phyloP scores from a whole-genome alignment of 2,113 vertebrate species.

The Nesogale talazaci region DNA sequence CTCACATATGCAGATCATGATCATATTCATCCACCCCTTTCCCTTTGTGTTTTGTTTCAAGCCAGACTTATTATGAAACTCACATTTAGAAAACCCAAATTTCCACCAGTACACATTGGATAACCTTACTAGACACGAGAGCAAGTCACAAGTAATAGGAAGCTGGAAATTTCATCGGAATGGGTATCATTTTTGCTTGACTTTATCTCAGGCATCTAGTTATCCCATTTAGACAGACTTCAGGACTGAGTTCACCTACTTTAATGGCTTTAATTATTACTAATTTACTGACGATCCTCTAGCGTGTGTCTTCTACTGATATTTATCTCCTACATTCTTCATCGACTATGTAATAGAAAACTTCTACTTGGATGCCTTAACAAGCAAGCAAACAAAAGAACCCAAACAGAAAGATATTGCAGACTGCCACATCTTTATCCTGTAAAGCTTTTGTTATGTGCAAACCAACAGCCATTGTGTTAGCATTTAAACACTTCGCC shows the following conservation, averaged over 20 bases:
- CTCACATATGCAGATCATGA: not conserved
- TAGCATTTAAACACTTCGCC: not conserved
- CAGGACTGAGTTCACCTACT: not conserved
- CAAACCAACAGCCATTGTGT: not conserved
- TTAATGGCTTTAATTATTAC: not conserved
- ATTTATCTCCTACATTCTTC: too few relatives aligned
- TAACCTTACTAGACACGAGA: not conserved
- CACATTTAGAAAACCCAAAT: constrained; percentile 3
- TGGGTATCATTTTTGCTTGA: not conserved
- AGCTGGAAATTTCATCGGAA: not conserved
- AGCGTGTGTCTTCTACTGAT: not conserved
- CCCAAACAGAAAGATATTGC: too few relatives aligned
- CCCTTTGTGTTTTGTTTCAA: not conserved
- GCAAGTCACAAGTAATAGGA: not conserved
- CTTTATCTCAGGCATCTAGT: not conserved
- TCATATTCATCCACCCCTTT: constrained; percentile 1
- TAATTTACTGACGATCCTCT: not conserved
- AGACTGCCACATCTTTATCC: not conserved
- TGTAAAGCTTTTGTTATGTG: not conserved
- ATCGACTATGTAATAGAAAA: not conserved
- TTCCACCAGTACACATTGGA: constrained; percentile 11
- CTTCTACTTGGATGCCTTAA: not conserved
- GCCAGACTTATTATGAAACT: constrained; percentile 27
- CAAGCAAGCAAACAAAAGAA: too few relatives aligned
- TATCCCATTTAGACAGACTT: not conserved